Evolutionary conservation across 2,797 vertebrate genomes (phyloP).

Genomic region (Botia kubotai): DNA sequence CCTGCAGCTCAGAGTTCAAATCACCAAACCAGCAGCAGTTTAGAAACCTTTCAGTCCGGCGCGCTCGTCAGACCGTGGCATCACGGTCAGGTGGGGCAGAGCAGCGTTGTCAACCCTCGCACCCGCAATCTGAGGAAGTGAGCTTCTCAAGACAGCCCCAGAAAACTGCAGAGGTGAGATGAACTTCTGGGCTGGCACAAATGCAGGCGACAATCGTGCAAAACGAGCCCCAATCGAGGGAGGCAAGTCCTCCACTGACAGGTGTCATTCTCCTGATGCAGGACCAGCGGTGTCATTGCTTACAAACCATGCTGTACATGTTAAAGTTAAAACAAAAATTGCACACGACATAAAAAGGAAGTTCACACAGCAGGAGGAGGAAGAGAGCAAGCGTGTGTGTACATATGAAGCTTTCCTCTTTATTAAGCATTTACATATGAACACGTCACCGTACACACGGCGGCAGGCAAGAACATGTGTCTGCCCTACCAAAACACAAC

Average conservation of each 20-base stretch:
- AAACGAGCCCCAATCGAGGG: not conserved
- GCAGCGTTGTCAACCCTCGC: not conserved
- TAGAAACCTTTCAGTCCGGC: not conserved
- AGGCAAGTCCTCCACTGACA: not conserved
- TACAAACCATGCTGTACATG: not conserved
- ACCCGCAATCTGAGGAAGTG: conserved; percentile 40
- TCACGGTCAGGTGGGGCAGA: not conserved
- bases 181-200: conserved; percentile 4
- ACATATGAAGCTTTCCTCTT: conserved; percentile 60
- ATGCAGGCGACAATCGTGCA: conserved; percentile 9
- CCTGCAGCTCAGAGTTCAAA: conserved; percentile 59
- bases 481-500: conserved; percentile 66
- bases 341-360: conserved; percentile 54
- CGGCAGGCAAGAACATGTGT: conserved; percentile 70
- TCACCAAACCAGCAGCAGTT: conserved; percentile 16
- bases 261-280: conserved; percentile 13
- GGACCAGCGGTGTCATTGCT: too few relatives aligned
- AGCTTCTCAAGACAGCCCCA: conserved; percentile 26
- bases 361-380: conserved; percentile 62
- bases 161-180: not conserved
- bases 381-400: conserved; percentile 51
- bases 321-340: not conserved
- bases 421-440: conserved; percentile 70
- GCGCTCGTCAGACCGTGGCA: not conserved
- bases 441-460: conserved; percentile 48